Conservation (phyloP, 2,888 invertebrate species). For the Xanthia togata region DNA sequence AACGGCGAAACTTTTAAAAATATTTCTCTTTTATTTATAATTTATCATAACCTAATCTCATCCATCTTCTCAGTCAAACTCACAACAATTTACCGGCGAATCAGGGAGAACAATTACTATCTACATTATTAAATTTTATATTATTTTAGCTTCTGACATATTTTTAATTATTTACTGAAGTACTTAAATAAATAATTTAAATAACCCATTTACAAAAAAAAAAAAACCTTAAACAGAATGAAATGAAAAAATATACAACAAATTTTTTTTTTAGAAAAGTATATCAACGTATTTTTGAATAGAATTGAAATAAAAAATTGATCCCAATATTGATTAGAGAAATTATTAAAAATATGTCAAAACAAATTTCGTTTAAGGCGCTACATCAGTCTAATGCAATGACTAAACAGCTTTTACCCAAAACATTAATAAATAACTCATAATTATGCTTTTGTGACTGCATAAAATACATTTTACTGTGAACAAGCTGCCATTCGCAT, state of each 20-base stretch:
- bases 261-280: background rate
- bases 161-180: constrained; percentile 72
- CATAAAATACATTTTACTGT: constrained; percentile 66
- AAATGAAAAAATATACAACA: background rate
- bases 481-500: constrained; percentile 68
- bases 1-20: constrained; percentile 81
- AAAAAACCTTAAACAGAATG: background rate
- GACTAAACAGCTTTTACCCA: constrained; percentile 79
- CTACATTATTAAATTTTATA: constrained; percentile 73
- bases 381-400: constrained; percentile 87
- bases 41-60: constrained; percentile 86
- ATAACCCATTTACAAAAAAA: background rate
- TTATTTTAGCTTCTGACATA: constrained; percentile 71
- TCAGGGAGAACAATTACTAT: constrained; percentile 81
- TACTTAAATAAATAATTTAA: background rate
- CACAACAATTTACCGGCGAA: constrained; percentile 81
- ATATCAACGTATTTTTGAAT: background rate
- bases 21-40: constrained; percentile 89
- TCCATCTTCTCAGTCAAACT: constrained; percentile 82
- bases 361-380: constrained; percentile 75
- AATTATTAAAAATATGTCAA: constrained; percentile 78
- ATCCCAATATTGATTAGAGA: constrained; percentile 27
- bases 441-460: constrained; percentile 72
- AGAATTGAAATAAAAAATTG: constrained; percentile 10
- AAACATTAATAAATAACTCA: constrained; percentile 69